phyloP scores from a whole-genome alignment of 2,888 invertebrate genomes.

The Peribatodes rhomboidaria region DNA sequence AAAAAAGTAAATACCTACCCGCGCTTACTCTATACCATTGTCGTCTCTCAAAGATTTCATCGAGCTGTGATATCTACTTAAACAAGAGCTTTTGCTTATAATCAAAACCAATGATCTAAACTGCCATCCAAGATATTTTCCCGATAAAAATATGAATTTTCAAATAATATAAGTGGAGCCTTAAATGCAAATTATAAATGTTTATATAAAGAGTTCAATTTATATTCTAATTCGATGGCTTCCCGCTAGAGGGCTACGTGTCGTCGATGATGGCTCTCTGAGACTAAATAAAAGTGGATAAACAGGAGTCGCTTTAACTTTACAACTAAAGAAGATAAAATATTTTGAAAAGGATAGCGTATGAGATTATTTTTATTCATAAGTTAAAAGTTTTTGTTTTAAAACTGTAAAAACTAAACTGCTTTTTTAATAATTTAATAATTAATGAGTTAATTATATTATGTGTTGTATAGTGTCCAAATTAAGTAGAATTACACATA shows the following conservation, averaged over 20 bases:
- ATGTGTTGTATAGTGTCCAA: no score
- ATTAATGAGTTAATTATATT: no score
- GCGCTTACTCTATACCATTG: neutral
- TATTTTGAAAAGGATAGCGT: neutral
- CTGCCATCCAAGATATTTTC: neutral
- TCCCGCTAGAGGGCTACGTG: slow-evolving; percentile 68
- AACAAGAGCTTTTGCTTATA: neutral
- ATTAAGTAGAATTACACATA: no score
- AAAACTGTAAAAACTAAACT: no score
- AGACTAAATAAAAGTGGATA: slow-evolving; percentile 56
- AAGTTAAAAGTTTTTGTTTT: no score
- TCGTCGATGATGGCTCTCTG: slow-evolving; percentile 60
- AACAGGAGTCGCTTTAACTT: slow-evolving; percentile 12
- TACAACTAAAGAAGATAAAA: slow-evolving; percentile 7
- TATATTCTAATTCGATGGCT: slow-evolving; percentile 81
- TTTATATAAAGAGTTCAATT: slow-evolving; percentile 83
- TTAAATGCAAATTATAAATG: slow-evolving; percentile 82
- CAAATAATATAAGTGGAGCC: slow-evolving; percentile 45
- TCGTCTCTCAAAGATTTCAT: no score
- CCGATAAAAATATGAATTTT: neutral
- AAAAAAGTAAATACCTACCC: neutral
- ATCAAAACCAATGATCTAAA: no score
- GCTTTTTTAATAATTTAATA: no score
- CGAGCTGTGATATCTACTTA: neutral
- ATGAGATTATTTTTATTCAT: no score